Percentiles rank a stretch among this genome's conserved stretches.
Evolutionary conservation across 2,113 vertebrate genomes (phyloP).

Genomic region (Dunckerocampus dactyliophorus): DNA sequence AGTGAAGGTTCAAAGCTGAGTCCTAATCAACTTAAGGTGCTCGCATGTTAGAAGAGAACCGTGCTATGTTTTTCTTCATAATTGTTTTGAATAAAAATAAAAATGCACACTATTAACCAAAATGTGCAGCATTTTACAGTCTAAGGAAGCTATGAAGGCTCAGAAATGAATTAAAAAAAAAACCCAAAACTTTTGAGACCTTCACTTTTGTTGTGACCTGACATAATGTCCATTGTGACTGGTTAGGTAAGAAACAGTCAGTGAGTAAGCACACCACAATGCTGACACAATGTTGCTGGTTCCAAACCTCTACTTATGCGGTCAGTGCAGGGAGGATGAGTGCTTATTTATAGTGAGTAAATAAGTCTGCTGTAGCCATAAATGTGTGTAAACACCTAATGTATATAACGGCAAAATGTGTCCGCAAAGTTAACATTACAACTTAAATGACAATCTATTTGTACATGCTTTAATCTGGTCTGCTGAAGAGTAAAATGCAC

Average conservation of each 20-base stretch:
- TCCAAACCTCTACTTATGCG: constrained; percentile 4
- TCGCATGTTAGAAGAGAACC: constrained; percentile 17
- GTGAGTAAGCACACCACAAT: constrained; percentile 19
- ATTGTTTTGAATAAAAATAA: constrained; percentile 24
- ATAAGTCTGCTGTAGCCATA: neutral
- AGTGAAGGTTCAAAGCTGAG: constrained; percentile 40
- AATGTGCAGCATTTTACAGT: neutral
- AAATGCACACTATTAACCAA: neutral
- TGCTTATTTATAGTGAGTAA: constrained; percentile 4
- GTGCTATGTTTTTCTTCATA: constrained; percentile 7
- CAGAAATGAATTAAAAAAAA: neutral
- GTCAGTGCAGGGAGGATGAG: constrained; percentile 13
- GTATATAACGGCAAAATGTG: neutral
- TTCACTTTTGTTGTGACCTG: constrained; percentile 15
- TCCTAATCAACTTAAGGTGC: constrained; percentile 51
- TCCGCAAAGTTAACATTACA: neutral
- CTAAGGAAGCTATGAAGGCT: neutral
- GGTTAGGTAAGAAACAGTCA: constrained; percentile 26
- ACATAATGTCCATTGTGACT: constrained; percentile 8
- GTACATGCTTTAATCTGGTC: no score
- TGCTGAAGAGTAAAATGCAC: neutral
- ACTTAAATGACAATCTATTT: constrained; percentile 2
- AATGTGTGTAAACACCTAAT: constrained; percentile 1
- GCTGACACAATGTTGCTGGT: constrained; percentile 4
- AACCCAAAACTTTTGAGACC: constrained; percentile 10